Evolutionary conservation across 2,888 invertebrate genomes (phyloP).

Genomic region (Trissolcus japonicus): DNA sequence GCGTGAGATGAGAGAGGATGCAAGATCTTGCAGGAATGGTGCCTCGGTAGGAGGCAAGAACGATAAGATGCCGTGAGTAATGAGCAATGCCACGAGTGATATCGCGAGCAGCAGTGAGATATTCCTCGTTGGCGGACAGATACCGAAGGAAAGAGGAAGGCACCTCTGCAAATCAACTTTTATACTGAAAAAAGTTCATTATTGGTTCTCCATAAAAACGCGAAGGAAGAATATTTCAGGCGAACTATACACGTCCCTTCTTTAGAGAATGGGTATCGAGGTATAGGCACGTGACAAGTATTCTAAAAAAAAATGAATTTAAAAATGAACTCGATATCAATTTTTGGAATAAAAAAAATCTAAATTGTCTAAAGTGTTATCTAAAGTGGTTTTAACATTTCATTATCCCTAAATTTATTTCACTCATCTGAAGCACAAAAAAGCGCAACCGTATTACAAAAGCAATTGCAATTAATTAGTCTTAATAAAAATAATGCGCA

Average conservation of each 20-base stretch:
- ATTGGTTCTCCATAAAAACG: conserved; percentile 74
- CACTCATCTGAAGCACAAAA: conserved; percentile 46
- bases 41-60: conserved; percentile 67
- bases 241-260: background rate
- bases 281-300: background rate
- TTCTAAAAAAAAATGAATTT: background rate
- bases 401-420: conserved; percentile 61
- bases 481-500: conserved; percentile 74
- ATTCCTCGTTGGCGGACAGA: conserved; percentile 51
- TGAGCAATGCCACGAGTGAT: conserved; percentile 76
- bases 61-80: conserved; percentile 76
- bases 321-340: background rate
- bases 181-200: conserved; percentile 73
- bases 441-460: conserved; percentile 69
- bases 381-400: conserved; percentile 25
- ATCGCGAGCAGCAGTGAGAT: conserved; percentile 67
- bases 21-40: conserved; percentile 63
- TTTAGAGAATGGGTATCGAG: background rate
- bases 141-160: conserved; percentile 63
- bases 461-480: conserved; percentile 75
- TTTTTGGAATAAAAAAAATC: background rate
- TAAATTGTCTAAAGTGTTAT: background rate
- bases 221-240: conserved; percentile 57
- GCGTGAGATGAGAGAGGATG: conserved; percentile 58
- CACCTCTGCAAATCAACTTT: conserved; percentile 74